Evolutionary conservation across 1,140 invertebrate genomes (phyloP).

Genomic region (Meteorus sp.): DNA sequence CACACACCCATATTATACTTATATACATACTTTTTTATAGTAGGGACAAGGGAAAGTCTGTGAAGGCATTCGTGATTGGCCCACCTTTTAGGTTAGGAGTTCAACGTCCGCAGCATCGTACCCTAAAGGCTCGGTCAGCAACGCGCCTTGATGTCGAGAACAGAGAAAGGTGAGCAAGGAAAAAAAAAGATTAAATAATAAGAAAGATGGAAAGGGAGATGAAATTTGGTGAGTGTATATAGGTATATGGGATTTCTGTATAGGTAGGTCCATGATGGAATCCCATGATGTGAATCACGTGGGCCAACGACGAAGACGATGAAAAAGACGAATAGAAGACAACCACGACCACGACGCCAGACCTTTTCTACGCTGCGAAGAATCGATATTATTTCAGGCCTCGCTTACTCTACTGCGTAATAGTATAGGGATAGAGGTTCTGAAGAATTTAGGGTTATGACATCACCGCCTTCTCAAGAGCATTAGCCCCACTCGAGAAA

Average conservation of each 20-base stretch:
- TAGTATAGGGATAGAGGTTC: neutral
- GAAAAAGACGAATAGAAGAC: too few species aligned
- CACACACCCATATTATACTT: neutral
- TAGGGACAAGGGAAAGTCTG: conserved; percentile 26
- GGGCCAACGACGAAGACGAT: too few species aligned
- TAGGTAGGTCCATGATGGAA: neutral
- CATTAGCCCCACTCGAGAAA: conserved; percentile 12
- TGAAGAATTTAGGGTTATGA: conserved; percentile 9
- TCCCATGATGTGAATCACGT: neutral
- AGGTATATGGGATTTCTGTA: neutral
- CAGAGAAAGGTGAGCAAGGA: neutral
- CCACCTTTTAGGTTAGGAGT: conserved; percentile 16
- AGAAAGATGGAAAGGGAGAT: neutral
- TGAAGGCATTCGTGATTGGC: conserved; percentile 19
- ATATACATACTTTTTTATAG: neutral
- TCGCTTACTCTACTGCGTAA: neutral
- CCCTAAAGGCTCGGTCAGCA: conserved; percentile 4
- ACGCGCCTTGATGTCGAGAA: conserved; percentile 1
- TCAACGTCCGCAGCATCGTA: conserved; percentile 17
- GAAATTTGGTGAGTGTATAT: too few species aligned
- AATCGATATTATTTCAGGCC: conserved; percentile 11
- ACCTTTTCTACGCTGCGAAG: neutral
- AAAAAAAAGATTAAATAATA: neutral
- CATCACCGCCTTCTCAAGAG: neutral
- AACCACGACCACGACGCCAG: neutral